Conservation (phyloP, 2,113 vertebrate species). For the Sterrhoptilus dennistouni region DNA sequence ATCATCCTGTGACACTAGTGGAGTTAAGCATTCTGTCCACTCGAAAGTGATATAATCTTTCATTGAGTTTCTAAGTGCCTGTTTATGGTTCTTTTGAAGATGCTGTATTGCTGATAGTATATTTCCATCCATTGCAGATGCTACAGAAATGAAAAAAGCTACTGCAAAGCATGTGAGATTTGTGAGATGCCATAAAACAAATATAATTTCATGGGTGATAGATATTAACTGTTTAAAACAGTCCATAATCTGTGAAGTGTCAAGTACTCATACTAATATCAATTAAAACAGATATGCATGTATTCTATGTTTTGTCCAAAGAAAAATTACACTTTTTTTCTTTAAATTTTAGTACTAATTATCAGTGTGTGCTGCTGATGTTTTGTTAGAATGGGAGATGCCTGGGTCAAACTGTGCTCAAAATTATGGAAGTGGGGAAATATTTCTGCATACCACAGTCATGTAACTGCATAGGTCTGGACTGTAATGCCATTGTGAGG, state of each 20-base stretch:
- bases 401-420: not conserved
- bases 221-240: not conserved
- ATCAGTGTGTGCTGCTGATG: not conserved
- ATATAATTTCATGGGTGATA: not conserved
- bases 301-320: not conserved
- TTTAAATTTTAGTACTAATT: not conserved
- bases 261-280: not conserved
- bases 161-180: not conserved
- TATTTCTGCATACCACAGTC: not conserved
- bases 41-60: slow-evolving; percentile 54
- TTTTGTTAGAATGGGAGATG: not conserved
- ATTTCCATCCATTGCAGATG: not conserved
- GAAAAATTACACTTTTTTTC: not conserved
- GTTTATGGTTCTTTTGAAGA: slow-evolving; percentile 33
- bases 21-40: slow-evolving; percentile 64
- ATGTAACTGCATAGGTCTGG: not conserved
- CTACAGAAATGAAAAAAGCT: not conserved
- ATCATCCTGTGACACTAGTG: slow-evolving; percentile 63
- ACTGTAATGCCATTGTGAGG: not conserved
- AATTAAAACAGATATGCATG: not conserved
- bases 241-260: not conserved
- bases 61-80: slow-evolving; percentile 45
- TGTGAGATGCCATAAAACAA: not conserved
- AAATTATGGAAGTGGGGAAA: not conserved
- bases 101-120: not conserved